Percentiles rank a stretch among this genome's conserved stretches.
phyloP scores from a whole-genome alignment of 2,797 vertebrate species.

The Hippocampus kuda region DNA sequence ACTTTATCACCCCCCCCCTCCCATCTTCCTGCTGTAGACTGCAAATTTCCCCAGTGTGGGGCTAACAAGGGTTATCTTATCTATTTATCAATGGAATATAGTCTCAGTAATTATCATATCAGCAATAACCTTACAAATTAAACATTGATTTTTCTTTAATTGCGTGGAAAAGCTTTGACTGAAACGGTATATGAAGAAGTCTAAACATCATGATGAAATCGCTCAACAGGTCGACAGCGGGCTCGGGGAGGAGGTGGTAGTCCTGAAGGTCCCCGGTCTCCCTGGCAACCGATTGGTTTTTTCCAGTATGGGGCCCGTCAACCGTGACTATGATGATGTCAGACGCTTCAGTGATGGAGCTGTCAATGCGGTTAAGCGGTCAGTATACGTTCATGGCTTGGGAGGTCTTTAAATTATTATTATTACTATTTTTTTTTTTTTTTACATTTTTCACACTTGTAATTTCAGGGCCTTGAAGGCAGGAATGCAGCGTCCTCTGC shows the following conservation, averaged over 20 bases:
- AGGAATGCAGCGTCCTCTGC: slow-evolving; percentile 68
- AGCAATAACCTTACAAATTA: too few relatives aligned
- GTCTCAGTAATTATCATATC: too few relatives aligned
- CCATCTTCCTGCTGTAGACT: too few relatives aligned
- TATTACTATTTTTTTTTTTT: neutral
- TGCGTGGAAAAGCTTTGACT: neutral
- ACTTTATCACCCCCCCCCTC: too few relatives aligned
- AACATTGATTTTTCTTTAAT: too few relatives aligned
- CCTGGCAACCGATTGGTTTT: slow-evolving; percentile 71
- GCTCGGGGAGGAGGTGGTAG: slow-evolving; percentile 61
- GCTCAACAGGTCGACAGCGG: slow-evolving; percentile 62
- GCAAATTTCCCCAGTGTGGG: too few relatives aligned
- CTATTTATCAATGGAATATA: too few relatives aligned
- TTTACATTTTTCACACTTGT: slow-evolving; percentile 3
- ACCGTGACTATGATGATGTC: slow-evolving; percentile 73
- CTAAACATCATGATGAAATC: neutral
- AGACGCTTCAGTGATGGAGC: slow-evolving; percentile 71
- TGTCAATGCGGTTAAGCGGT: slow-evolving; percentile 65
- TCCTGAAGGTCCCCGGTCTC: slow-evolving; percentile 62
- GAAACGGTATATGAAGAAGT: too few relatives aligned
- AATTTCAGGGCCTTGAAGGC: slow-evolving; percentile 66
- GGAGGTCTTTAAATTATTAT: neutral
- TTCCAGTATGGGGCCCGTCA: slow-evolving; percentile 68
- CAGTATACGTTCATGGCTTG: neutral
- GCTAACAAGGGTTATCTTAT: too few relatives aligned